A percentile compares a stretch with the other conserved stretches of the same genome.
Conservation (phyloP, 2,888 invertebrate species). For the Phytoseiulus persimilis region DNA sequence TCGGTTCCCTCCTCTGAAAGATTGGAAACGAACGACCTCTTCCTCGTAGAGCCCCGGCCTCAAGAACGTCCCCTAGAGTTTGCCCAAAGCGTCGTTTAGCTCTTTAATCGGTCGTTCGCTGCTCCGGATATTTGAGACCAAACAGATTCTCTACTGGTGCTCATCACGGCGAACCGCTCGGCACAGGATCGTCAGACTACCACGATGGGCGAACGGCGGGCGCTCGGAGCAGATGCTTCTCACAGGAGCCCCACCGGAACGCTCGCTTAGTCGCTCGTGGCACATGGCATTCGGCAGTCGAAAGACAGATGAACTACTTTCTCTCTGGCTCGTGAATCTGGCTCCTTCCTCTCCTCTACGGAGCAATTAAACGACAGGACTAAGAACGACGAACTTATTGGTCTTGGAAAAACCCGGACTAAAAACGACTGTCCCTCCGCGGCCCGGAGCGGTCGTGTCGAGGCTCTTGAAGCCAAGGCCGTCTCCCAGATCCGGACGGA, state of each 20-base stretch:
- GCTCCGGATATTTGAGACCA: neutral
- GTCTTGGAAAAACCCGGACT: neutral
- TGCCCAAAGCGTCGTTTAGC: neutral
- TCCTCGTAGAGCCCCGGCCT: too few species aligned
- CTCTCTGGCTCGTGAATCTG: neutral
- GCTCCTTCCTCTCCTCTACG: neutral
- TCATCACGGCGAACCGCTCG: neutral
- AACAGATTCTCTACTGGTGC: neutral
- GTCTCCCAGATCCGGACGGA: too few species aligned
- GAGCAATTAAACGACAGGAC: neutral
- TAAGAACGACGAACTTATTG: neutral
- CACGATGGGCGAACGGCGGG: too few species aligned
- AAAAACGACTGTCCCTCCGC: neutral
- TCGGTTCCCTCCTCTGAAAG: too few species aligned
- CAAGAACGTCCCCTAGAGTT: too few species aligned
- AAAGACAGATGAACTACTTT: neutral
- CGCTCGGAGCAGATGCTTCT: neutral
- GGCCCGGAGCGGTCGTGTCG: too few species aligned
- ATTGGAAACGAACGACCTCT: too few species aligned
- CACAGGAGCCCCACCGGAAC: neutral
- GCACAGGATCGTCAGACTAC: neutral
- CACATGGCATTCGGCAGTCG: neutral
- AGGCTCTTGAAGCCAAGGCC: too few species aligned
- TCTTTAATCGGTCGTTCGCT: neutral
- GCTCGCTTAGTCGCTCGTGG: neutral